A percentile compares a stretch with the other conserved stretches of the same genome.
Evolutionary conservation across 2,113 vertebrate species (phyloP).

Genomic region (Egretta garzetta): DNA sequence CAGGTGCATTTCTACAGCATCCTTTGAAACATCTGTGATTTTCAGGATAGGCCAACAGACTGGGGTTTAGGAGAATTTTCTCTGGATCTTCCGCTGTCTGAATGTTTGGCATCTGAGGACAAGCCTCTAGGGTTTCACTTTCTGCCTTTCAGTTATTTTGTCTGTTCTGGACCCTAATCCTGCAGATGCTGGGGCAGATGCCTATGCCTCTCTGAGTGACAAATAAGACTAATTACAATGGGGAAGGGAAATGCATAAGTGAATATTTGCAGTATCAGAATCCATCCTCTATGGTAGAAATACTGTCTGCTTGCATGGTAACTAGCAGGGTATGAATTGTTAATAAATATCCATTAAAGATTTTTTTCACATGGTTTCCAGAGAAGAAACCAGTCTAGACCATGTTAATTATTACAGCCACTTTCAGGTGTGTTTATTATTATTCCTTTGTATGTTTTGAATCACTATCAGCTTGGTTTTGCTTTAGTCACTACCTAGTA

Average conservation of each 20-base stretch:
- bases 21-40: not conserved
- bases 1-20: not conserved
- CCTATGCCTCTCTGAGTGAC: not conserved
- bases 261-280: not conserved
- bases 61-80: not conserved
- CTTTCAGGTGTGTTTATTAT: not conserved
- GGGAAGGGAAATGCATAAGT: not conserved
- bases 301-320: not conserved
- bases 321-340: not conserved
- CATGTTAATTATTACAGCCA: not conserved
- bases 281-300: not conserved
- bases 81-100: not conserved
- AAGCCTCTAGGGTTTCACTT: not conserved
- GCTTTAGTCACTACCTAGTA: not conserved
- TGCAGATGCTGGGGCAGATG: not conserved
- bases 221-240: not conserved
- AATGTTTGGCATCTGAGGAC: not conserved
- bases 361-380: not conserved
- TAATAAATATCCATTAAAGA: not conserved
- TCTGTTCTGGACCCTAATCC: not conserved
- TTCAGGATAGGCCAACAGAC: not conserved
- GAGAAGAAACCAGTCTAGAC: not conserved
- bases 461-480: not conserved
- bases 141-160: not conserved
- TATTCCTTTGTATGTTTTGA: not conserved